phyloP scores from a whole-genome alignment of 1,140 invertebrate genomes.

The Ooceraea biroi region DNA sequence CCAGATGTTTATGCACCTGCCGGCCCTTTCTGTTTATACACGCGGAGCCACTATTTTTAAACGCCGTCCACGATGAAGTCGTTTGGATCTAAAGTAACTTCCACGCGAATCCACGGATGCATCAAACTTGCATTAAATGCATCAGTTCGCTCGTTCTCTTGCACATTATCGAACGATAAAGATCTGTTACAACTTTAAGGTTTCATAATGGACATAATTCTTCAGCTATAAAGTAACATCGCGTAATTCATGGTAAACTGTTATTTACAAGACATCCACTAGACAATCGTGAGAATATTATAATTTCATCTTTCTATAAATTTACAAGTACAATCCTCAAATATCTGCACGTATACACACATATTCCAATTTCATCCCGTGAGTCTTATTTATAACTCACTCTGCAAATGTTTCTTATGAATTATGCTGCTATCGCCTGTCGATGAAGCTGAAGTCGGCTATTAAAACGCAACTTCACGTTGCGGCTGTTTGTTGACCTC shows the following conservation, averaged over 20 bases:
- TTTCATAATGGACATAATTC: background rate
- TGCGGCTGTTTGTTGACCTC: slow-evolving; percentile 56
- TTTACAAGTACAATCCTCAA: slow-evolving; percentile 14
- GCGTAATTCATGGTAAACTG: background rate
- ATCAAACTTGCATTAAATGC: background rate
- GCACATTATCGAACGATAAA: background rate
- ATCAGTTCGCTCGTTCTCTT: background rate
- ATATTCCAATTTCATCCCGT: background rate
- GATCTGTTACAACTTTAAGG: background rate
- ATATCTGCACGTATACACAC: background rate
- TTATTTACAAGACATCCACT: background rate
- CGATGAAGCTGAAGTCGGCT: slow-evolving; percentile 11
- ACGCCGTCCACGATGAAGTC: background rate
- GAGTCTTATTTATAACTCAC: slow-evolving; percentile 17
- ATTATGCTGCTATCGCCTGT: background rate
- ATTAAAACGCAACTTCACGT: slow-evolving; percentile 17
- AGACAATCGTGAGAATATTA: too few species aligned
- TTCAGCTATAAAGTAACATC: background rate
- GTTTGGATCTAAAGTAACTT: background rate
- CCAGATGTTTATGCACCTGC: slow-evolving; percentile 72
- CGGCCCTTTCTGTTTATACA: slow-evolving; percentile 20
- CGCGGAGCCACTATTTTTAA: slow-evolving; percentile 52
- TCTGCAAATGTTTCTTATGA: background rate
- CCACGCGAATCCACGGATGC: too few species aligned
- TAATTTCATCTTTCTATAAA: too few species aligned